Evolutionary conservation across 2,797 vertebrate species (phyloP), one percentile per base, ranked within the genome.

Genomic region (Tauraco hartlaubi): DNA sequence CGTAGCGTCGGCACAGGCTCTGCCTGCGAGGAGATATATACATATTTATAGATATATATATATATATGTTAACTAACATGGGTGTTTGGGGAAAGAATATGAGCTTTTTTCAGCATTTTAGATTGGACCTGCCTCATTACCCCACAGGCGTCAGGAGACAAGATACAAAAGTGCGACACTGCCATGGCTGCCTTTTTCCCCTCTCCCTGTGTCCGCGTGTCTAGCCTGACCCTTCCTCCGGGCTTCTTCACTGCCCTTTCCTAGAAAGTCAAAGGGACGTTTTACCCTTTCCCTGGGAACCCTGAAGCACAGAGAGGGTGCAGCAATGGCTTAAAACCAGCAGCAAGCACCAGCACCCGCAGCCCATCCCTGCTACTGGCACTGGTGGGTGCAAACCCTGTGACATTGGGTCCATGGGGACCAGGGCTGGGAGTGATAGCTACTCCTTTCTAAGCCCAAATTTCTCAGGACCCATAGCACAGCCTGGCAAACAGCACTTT

Each of bases 371-470:
- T 0, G 1, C 85, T 63, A 55, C 55, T 14, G 17, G 49, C 8
- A 17, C 52, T 1, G 0, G 33, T 23, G 58, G 31, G 23, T 43
- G 31, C 51, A 39, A 46, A 62, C 37, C 29, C 31, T 6, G 2
- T 5, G 19, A 46, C 61, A 9, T 28, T 0, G 0, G n/a, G 2
- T 67, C 39, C 5, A 1, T 9, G 48, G 31, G 7, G 9, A 21
- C 23, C 3, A 19, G 17, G 31, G 8, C 48, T 8, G 3, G 39
- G 29, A 56, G 52, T 2, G 15, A 18, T 12, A 43, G 15, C n/a
- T 74, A 61, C 5, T 10, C n/a, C 75, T 88, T 4, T 0, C 23
- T 17, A 4, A 61, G 22, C 31, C 51, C 67, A 11, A 78, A 84
- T 84, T 59, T 44, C 44, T 71, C 16, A 11, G 52, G 17, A 66